phyloP scores from a whole-genome alignment of 2,888 invertebrate species.

The Spatulosminthurus flaviceps region DNA sequence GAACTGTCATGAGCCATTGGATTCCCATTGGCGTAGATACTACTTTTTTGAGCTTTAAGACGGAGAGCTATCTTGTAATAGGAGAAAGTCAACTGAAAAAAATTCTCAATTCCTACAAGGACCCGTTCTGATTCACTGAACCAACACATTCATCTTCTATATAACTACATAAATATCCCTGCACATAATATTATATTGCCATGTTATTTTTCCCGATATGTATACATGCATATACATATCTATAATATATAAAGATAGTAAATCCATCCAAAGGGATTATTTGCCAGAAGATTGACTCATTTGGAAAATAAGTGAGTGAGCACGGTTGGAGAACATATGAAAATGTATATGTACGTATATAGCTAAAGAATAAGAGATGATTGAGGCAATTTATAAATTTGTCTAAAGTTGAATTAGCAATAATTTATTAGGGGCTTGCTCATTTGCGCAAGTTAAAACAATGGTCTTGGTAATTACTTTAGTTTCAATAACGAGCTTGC shows the following conservation, averaged over 20 bases:
- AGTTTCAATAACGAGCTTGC: background rate
- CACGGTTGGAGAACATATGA: background rate
- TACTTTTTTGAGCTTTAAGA: no score
- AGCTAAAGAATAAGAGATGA: background rate
- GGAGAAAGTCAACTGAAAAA: slow-evolving; percentile 5
- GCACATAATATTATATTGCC: no score
- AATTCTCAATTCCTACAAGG: background rate
- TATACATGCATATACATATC: no score
- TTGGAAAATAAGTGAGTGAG: background rate
- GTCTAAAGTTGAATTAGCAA: slow-evolving; percentile 4
- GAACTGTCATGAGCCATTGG: no score
- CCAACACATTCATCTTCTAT: no score
- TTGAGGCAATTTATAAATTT: slow-evolving; percentile 13
- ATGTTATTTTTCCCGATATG: no score
- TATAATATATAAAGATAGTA: no score
- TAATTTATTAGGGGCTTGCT: slow-evolving; percentile 21
- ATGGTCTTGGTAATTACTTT: slow-evolving; percentile 10
- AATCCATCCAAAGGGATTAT: no score
- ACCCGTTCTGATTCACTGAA: no score
- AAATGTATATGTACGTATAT: no score
- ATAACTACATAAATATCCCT: no score
- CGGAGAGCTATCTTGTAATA: background rate
- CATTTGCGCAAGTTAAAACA: slow-evolving; percentile 30
- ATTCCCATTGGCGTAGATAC: no score
- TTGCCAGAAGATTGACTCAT: background rate